These are phyloP conservation scores for Apostichopus japonicus DNA, from an alignment of 35 echinoderm and acorn worm genomes.

Conservation along the genomic window DNA sequence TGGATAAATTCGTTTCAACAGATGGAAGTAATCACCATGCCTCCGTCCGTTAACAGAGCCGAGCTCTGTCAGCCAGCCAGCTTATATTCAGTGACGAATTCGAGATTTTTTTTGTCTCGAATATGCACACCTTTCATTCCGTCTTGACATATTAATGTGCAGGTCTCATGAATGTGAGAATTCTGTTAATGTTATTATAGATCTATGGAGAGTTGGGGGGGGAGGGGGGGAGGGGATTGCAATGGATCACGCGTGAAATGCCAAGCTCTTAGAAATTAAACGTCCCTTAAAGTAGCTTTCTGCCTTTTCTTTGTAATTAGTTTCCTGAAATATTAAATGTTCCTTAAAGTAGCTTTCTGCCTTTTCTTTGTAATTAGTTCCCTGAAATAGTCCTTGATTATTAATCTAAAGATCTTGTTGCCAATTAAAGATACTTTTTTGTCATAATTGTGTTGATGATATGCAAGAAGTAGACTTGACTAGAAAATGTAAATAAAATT, in stretches of 20 bases:
- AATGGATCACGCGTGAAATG: not conserved
- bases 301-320: not conserved
- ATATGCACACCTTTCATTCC: not conserved
- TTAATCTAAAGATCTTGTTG: no score
- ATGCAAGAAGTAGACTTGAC: no score
- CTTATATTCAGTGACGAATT: not conserved
- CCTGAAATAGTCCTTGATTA: no score
- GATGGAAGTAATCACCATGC: not conserved
- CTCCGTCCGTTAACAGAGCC: not conserved
- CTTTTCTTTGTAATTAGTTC: not conserved
- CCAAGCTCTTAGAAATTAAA: not conserved
- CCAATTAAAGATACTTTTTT: no score
- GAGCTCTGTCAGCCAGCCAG: not conserved
- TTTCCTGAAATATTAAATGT: not conserved
- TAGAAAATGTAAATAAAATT: no score
- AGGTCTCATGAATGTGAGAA: not conserved
- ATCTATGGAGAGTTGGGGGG: not conserved
- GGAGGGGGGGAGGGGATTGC: not conserved
- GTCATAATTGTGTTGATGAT: no score
- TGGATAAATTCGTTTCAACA: not conserved
- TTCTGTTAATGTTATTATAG: not conserved
- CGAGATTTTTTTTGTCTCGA: not conserved
- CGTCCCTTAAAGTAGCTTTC: not conserved
- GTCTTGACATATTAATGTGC: not conserved
- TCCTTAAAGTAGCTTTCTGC: not conserved